Conservation (phyloP, 2,888 invertebrate species). For the Muscina levida region DNA sequence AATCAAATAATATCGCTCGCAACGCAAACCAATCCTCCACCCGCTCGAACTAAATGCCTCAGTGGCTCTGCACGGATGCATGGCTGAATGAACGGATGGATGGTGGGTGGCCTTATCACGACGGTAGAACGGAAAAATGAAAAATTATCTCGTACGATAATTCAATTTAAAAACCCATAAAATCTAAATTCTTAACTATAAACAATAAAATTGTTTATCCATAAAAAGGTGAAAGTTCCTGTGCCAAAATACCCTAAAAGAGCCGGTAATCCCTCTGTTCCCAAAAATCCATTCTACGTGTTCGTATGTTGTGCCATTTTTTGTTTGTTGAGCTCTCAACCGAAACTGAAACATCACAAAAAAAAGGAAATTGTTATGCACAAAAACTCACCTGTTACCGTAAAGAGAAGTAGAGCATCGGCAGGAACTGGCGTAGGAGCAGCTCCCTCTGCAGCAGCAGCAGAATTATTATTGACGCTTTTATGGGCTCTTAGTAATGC, state of each 20-base stretch:
- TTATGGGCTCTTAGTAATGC: conserved; percentile 51
- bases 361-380: conserved; percentile 2
- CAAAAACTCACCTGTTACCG: conserved; percentile 35
- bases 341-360: conserved; percentile 7
- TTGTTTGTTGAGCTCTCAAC: conserved; percentile 8
- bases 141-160: conserved; percentile 47
- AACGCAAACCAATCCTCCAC: neutral
- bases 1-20: conserved; percentile 14
- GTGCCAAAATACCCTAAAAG: neutral
- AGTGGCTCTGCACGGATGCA: neutral
- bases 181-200: conserved; percentile 38
- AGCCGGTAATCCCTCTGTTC: too few relatives aligned
- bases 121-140: conserved; percentile 4
- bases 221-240: conserved; percentile 33
- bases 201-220: conserved; percentile 47
- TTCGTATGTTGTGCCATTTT: conserved; percentile 1
- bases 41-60: neutral
- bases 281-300: neutral
- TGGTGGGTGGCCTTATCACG: too few relatives aligned
- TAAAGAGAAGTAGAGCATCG: neutral
- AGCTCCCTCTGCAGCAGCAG: neutral
- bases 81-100: conserved; percentile 2
- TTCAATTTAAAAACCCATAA: conserved; percentile 53
- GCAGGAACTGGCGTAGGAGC: conserved; percentile 20
- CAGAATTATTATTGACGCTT: conserved; percentile 53